Evolutionary conservation across 2,797 vertebrate species (phyloP).

Genomic region (Anabas testudineus): DNA sequence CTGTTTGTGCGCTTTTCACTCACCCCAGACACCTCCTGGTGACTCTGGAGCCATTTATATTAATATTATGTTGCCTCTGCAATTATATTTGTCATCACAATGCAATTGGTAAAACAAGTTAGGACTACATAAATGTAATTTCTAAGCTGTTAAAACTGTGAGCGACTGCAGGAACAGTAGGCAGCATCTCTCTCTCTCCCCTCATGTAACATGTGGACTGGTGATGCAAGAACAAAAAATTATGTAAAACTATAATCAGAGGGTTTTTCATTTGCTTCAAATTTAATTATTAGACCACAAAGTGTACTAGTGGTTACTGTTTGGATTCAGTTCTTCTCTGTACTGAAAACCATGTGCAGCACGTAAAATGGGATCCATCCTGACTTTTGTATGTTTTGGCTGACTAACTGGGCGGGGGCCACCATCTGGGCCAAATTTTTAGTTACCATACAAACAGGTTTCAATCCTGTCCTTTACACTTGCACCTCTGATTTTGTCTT

Average conservation of each 20-base stretch:
- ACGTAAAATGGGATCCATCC: conserved; percentile 8
- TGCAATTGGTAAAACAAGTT: not conserved
- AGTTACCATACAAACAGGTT: conserved; percentile 1
- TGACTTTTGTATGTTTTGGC: conserved; percentile 4
- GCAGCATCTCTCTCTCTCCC: no score
- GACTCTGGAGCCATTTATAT: not conserved
- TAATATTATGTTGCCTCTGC: no score
- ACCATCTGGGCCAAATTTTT: not conserved
- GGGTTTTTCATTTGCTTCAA: no score
- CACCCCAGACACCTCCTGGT: not conserved
- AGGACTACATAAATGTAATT: not conserved
- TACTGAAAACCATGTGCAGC: no score
- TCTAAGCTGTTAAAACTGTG: not conserved
- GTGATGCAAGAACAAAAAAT: no score
- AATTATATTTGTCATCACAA: not conserved
- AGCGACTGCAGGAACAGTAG: no score
- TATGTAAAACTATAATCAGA: no score
- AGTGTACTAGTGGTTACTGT: no score
- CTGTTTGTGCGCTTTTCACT: not conserved
- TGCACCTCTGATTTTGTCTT: conserved; percentile 1
- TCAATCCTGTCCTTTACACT: not conserved
- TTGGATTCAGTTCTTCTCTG: no score
- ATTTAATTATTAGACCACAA: no score
- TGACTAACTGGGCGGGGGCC: not conserved
- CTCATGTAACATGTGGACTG: no score